These are phyloP conservation scores for Caenorhabditis drosophilae DNA, from an alignment of 2,888 invertebrate genomes.

Conservation along the genomic window DNA sequence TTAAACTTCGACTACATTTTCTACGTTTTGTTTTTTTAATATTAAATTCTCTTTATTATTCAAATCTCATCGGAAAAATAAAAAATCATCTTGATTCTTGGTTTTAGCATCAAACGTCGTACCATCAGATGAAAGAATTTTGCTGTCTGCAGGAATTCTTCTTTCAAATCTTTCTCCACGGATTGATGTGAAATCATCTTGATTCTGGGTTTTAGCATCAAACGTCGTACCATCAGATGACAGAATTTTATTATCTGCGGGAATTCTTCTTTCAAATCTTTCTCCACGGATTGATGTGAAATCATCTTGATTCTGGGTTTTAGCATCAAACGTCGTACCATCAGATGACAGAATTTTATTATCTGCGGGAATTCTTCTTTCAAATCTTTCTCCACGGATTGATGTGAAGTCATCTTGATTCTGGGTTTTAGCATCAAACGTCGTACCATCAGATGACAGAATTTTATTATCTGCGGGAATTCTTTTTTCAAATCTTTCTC, in stretches of 20 bases:
- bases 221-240: background rate
- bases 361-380: background rate
- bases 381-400: constrained; percentile 4
- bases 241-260: background rate
- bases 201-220: constrained; percentile 2
- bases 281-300: background rate
- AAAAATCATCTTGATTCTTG: constrained; percentile 1
- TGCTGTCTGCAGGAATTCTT: background rate
- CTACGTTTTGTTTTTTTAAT: too few relatives aligned
- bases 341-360: background rate
- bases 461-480: background rate
- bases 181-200: background rate
- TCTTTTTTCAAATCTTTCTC: background rate
- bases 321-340: background rate
- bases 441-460: background rate
- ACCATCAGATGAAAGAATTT: background rate
- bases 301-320: constrained; percentile 6
- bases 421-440: constrained; percentile 3
- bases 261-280: background rate
- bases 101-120: background rate
- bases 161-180: constrained; percentile 2
- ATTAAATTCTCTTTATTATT: too few relatives aligned
- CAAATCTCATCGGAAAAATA: background rate
- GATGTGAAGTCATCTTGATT: constrained; percentile 3
- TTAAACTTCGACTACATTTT: too few relatives aligned